Evolutionary conservation across 2,888 invertebrate genomes (phyloP).

Genomic region (Apotomis betuletana): DNA sequence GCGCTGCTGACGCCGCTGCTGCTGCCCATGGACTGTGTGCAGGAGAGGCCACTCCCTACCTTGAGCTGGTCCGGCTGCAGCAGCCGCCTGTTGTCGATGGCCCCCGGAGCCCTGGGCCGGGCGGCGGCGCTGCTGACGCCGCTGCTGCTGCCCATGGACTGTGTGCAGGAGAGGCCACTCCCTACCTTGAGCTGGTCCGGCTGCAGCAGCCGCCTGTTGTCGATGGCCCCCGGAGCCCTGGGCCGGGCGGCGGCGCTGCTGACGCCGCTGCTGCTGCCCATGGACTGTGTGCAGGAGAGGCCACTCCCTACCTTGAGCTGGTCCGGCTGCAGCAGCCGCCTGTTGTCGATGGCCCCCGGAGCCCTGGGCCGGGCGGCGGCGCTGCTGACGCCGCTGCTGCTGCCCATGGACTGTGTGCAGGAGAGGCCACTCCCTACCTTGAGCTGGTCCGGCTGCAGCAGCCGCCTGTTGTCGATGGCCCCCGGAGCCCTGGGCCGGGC

Average conservation of each 20-base stretch:
- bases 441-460: slow-evolving; percentile 85
- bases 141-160: slow-evolving; percentile 88
- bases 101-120: slow-evolving; percentile 83
- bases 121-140: slow-evolving; percentile 81
- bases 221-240: slow-evolving; percentile 87
- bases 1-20: slow-evolving; percentile 85
- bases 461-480: slow-evolving; percentile 89
- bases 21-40: slow-evolving; percentile 85
- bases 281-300: too few relatives aligned
- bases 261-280: slow-evolving; percentile 87
- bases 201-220: slow-evolving; percentile 88
- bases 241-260: slow-evolving; percentile 68
- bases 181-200: slow-evolving; percentile 84
- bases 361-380: slow-evolving; percentile 58
- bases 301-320: slow-evolving; percentile 79
- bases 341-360: slow-evolving; percentile 91
- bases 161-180: slow-evolving; percentile 51
- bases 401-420: slow-evolving; percentile 83
- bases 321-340: slow-evolving; percentile 85
- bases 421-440: slow-evolving; percentile 77
- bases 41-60: slow-evolving; percentile 57
- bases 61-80: slow-evolving; percentile 85
- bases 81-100: slow-evolving; percentile 90
- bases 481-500: slow-evolving; percentile 81
- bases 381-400: slow-evolving; percentile 85